Percentiles rank a stretch among this genome's conserved stretches.
Evolutionary conservation across 2,113 vertebrate species (phyloP).

Genomic region (Shinisaurus crocodilurus): DNA sequence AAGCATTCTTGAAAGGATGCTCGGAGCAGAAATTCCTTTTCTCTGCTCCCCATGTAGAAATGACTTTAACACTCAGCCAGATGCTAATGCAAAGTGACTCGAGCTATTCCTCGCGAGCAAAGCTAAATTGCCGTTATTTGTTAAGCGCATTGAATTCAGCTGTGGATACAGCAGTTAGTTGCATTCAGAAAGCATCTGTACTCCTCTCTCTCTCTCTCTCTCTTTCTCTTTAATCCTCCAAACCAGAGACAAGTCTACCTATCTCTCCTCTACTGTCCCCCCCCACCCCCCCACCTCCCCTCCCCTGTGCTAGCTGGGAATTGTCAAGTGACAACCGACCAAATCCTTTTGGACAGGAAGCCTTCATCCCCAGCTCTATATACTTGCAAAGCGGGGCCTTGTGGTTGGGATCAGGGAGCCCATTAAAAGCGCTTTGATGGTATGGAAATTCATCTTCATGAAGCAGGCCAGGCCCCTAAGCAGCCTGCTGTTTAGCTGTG

Average conservation of each 20-base stretch:
- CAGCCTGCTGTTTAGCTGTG: conserved; percentile 84
- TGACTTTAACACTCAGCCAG: conserved; percentile 86
- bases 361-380: conserved; percentile 81
- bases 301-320: conserved; percentile 82
- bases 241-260: conserved; percentile 81
- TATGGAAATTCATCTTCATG: conserved; percentile 87
- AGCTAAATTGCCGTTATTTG: conserved; percentile 96
- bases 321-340: conserved; percentile 86
- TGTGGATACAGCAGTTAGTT: conserved; percentile 84
- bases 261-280: conserved; percentile 61
- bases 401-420: conserved; percentile 83
- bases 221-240: conserved; percentile 73
- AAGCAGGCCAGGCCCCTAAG: conserved; percentile 79
- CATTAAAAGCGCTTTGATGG: conserved; percentile 87
- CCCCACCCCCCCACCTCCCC: conserved; percentile 65
- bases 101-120: conserved; percentile 88
- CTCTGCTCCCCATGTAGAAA: conserved; percentile 80
- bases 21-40: conserved; percentile 83
- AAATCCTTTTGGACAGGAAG: conserved; percentile 87
- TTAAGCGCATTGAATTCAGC: conserved; percentile 95
- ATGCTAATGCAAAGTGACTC: conserved; percentile 95
- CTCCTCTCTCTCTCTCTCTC: conserved; percentile 54
- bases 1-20: conserved; percentile 85
- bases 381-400: conserved; percentile 80
- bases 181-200: conserved; percentile 85